Conservation (phyloP, 1,140 invertebrate species). For the Monochamus saltuarius region DNA sequence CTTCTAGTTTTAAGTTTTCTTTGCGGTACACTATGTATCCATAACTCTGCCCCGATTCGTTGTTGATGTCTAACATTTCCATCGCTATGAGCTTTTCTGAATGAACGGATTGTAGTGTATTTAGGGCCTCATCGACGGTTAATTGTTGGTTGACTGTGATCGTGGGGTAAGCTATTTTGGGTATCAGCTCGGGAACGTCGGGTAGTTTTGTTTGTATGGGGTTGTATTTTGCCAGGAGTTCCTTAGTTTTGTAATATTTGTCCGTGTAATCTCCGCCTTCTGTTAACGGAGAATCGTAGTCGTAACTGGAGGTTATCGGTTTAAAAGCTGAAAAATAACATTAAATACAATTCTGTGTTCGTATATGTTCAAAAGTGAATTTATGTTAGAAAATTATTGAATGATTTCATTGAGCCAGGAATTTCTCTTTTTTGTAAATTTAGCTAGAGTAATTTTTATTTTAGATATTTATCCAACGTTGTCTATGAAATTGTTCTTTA, state of each 20-base stretch:
- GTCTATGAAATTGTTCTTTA: too few species aligned
- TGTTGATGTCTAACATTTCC: conserved; percentile 60
- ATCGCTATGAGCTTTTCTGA: conserved; percentile 47
- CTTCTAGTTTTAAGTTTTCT: conserved; percentile 35
- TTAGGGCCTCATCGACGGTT: conserved; percentile 38
- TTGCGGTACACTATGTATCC: conserved; percentile 60
- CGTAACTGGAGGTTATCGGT: conserved; percentile 61
- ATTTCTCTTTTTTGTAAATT: too few species aligned
- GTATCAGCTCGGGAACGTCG: conserved; percentile 39
- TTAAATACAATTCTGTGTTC: not conserved
- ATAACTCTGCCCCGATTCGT: conserved; percentile 59
- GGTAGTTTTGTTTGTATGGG: conserved; percentile 50
- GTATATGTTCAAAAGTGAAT: not conserved
- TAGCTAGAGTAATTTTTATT: too few species aligned
- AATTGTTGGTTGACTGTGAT: conserved; percentile 27
- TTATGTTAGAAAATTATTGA: too few species aligned
- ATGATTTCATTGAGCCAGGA: too few species aligned
- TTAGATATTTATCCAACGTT: too few species aligned
- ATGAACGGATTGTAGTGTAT: conserved; percentile 28
- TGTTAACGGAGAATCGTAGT: conserved; percentile 56
- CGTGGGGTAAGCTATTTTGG: conserved; percentile 45
- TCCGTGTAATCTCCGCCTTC: conserved; percentile 56
- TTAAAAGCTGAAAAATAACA: conserved; percentile 40
- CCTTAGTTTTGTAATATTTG: conserved; percentile 51
- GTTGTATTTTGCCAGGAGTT: conserved; percentile 48